phyloP scores from a whole-genome alignment of 2,113 vertebrate species.

The Nerophis lumbriciformis region DNA sequence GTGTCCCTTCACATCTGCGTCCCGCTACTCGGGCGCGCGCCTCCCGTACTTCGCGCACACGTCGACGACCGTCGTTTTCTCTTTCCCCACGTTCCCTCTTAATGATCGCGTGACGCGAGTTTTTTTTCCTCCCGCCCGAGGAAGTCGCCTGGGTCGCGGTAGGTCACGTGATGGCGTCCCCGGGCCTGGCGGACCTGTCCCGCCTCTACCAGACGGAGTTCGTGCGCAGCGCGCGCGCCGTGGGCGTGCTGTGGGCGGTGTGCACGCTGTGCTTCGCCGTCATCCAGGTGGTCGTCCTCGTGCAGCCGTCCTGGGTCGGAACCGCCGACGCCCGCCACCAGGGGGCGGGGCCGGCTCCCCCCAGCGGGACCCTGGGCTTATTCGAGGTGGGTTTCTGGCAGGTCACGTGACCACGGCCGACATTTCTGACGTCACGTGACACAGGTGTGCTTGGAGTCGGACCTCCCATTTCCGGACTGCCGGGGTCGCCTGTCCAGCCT shows the following conservation, averaged over 20 bases:
- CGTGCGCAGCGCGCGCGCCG: slow-evolving; percentile 73
- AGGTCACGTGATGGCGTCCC: slow-evolving; percentile 47
- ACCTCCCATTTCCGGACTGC: slow-evolving; percentile 72
- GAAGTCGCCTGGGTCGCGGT: not conserved
- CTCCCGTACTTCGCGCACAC: not conserved
- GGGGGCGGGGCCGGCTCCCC: slow-evolving; percentile 23
- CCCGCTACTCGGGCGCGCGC: not conserved
- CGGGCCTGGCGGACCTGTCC: slow-evolving; percentile 64
- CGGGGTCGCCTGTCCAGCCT: slow-evolving; percentile 69
- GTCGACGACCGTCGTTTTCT: not conserved
- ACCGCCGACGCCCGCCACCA: slow-evolving; percentile 47
- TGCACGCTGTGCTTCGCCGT: slow-evolving; percentile 78
- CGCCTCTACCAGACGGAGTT: slow-evolving; percentile 79
- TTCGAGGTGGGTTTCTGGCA: slow-evolving; percentile 60
- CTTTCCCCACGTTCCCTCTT: not conserved
- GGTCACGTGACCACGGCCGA: not conserved
- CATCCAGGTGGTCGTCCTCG: slow-evolving; percentile 77
- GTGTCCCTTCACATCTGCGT: not conserved
- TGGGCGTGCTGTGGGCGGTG: slow-evolving; percentile 78
- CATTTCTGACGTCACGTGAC: not conserved
- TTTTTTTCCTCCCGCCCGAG: not conserved
- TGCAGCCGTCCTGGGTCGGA: slow-evolving; percentile 79
- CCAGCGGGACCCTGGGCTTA: slow-evolving; percentile 73
- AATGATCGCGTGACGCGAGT: not conserved
- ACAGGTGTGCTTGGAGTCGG: slow-evolving; percentile 72